Percentiles rank a stretch among this genome's conserved stretches.
These are phyloP conservation scores for Scelioninae gen. 2 DNA, from an alignment of 2,888 invertebrate genomes.

Conservation along the genomic window DNA sequence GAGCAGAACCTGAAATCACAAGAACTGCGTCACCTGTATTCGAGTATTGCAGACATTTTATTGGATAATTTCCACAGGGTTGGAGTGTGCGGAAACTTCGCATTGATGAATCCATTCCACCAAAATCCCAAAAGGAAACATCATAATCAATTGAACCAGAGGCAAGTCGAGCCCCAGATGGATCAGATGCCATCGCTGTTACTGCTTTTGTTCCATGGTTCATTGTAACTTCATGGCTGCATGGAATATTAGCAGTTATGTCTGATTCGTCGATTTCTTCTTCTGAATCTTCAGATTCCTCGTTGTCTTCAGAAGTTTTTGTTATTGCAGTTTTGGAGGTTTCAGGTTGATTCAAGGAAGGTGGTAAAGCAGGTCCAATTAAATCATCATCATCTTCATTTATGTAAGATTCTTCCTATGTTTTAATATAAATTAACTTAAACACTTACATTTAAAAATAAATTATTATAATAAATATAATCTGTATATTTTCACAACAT, in stretches of 20 bases:
- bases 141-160: constrained; percentile 97
- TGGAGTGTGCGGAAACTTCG: constrained; percentile 94
- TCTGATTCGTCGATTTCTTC: constrained; percentile 17
- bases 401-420: no score
- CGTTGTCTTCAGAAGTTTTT: constrained; percentile 64
- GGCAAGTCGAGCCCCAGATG: constrained; percentile 92
- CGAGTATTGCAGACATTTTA: constrained; percentile 92
- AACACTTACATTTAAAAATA: no score
- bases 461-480: no score
- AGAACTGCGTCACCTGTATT: constrained; percentile 95
- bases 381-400: constrained; percentile 61
- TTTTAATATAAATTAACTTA: no score
- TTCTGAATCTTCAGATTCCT: constrained; percentile 69
- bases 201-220: constrained; percentile 93
- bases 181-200: constrained; percentile 93
- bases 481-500: no score
- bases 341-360: background rate
- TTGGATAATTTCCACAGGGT: constrained; percentile 97
- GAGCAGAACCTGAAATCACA: constrained; percentile 93
- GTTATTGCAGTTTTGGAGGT: constrained; percentile 5
- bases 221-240: constrained; percentile 87
- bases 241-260: constrained; percentile 81
- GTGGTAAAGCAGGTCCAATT: constrained; percentile 70
- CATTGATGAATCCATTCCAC: constrained; percentile 96
- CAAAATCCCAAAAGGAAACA: constrained; percentile 98